Conservation (phyloP, 2,888 invertebrate genomes). For the Callyntrura sp. region DNA sequence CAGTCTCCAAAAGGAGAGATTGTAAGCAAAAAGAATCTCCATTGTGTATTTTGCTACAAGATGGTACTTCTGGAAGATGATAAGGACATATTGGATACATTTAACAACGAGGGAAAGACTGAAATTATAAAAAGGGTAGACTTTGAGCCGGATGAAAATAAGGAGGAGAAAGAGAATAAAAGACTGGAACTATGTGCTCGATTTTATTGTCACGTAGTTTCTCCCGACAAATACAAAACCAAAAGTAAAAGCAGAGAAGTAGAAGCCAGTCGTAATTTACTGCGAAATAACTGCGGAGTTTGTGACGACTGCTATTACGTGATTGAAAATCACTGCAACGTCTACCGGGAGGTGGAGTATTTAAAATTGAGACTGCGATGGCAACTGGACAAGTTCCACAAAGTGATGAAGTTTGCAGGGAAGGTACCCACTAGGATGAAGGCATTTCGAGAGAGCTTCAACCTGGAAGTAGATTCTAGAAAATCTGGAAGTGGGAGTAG, state of each 20-base stretch:
- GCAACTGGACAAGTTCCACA: constrained; percentile 11
- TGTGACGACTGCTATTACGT: constrained; percentile 28
- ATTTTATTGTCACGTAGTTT: not conserved
- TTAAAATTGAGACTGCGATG: constrained; percentile 23
- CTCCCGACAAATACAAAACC: not conserved
- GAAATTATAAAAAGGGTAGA: too few species aligned
- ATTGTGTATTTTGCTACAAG: constrained; percentile 46
- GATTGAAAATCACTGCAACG: not conserved
- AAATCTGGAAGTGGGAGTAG: not conserved
- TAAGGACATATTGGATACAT: not conserved
- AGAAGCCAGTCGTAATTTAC: not conserved
- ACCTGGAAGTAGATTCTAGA: not conserved
- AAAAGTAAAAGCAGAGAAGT: not conserved
- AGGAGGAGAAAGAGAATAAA: not conserved
- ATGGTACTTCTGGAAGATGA: not conserved
- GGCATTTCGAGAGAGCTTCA: constrained; percentile 21
- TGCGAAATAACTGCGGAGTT: not conserved
- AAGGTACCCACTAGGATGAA: constrained; percentile 19
- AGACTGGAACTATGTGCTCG: not conserved
- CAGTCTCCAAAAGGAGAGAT: too few species aligned
- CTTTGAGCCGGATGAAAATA: not conserved
- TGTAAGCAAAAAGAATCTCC: not conserved
- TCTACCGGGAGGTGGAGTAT: not conserved
- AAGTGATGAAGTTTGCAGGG: constrained; percentile 32
- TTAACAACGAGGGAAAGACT: not conserved